phyloP scores from a whole-genome alignment of 2,113 vertebrate genomes.

The Toxostoma redivivum region DNA sequence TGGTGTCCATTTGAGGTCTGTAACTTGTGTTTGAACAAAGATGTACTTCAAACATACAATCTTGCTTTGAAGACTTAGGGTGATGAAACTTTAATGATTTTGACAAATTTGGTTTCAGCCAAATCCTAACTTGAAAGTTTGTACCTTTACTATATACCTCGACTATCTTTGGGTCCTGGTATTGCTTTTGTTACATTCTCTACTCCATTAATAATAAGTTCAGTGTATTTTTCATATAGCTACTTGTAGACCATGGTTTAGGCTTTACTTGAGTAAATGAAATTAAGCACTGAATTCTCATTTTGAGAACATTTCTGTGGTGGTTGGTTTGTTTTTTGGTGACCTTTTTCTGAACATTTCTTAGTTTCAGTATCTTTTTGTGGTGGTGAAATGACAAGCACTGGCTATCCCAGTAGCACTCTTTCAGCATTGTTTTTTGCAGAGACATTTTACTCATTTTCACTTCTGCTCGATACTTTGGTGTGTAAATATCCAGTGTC shows the following conservation, averaged over 20 bases:
- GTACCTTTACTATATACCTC: not conserved
- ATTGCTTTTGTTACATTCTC: not conserved
- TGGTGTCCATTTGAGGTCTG: not conserved
- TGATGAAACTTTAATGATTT: not conserved
- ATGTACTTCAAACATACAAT: not conserved
- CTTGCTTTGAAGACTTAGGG: not conserved
- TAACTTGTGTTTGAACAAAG: not conserved
- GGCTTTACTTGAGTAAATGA: not conserved
- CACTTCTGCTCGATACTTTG: not conserved
- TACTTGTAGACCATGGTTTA: not conserved
- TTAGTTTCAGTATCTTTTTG: not conserved
- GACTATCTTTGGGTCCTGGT: not conserved
- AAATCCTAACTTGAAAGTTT: not conserved
- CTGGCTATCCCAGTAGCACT: not conserved
- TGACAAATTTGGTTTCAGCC: not conserved
- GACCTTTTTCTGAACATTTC: not conserved
- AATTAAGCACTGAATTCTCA: not conserved
- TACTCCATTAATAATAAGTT: not conserved
- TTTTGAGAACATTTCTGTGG: not conserved
- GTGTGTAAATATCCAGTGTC: not conserved
- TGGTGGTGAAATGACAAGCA: not conserved
- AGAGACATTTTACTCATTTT: not conserved
- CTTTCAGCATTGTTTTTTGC: not conserved
- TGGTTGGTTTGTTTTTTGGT: not conserved
- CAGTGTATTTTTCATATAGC: not conserved